These are phyloP conservation scores for Gadus macrocephalus DNA, from an alignment of 2,113 vertebrate species.

Conservation along the genomic window DNA sequence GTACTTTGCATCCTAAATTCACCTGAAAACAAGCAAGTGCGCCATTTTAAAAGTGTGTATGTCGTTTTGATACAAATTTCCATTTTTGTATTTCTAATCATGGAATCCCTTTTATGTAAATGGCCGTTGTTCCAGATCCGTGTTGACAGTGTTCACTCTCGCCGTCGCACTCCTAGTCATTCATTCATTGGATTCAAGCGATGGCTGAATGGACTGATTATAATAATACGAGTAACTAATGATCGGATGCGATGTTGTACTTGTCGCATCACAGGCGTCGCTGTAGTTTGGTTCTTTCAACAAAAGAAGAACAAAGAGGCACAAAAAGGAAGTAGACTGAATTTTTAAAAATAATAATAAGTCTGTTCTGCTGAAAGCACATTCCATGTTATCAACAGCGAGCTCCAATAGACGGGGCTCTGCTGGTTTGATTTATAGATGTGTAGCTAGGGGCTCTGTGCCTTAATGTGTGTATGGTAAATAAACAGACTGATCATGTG, in stretches of 20 bases:
- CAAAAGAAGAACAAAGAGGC: constrained; percentile 26
- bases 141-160: constrained; percentile 44
- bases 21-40: constrained; percentile 30
- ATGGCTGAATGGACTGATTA: too few relatives aligned
- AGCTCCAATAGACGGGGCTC: constrained; percentile 28
- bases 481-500: background rate
- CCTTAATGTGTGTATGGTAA: constrained; percentile 71
- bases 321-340: constrained; percentile 7
- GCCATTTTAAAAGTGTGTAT: constrained; percentile 42
- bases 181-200: constrained; percentile 10
- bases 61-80: constrained; percentile 58
- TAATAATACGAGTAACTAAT: too few relatives aligned
- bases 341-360: background rate
- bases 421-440: constrained; percentile 46
- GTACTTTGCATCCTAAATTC: constrained; percentile 28
- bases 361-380: constrained; percentile 50
- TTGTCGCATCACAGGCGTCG: constrained; percentile 17
- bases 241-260: background rate
- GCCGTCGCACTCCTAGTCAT: constrained; percentile 29
- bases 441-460: constrained; percentile 67
- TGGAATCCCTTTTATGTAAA: constrained; percentile 61
- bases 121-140: constrained; percentile 54
- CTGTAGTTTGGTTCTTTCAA: constrained; percentile 14
- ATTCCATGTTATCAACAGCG: constrained; percentile 25
- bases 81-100: constrained; percentile 54